A percentile compares a stretch with the other conserved stretches of the same genome.
Conservation (phyloP, 2,888 invertebrate species). For the Rhagonycha fulva region DNA sequence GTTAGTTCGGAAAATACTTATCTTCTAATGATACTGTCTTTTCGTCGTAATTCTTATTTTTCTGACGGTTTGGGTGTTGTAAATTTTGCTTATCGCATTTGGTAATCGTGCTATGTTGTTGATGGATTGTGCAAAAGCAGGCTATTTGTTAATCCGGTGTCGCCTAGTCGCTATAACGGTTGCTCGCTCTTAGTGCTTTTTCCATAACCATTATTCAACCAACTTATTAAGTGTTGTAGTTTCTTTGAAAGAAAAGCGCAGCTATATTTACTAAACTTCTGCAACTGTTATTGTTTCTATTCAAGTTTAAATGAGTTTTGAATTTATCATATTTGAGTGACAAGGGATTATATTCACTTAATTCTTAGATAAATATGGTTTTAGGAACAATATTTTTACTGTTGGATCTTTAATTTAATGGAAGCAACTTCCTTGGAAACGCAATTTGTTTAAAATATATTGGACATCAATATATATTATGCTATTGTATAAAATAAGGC, state of each 20-base stretch:
- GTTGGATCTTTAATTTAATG: neutral
- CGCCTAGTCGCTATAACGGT: conserved; percentile 19
- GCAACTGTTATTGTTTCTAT: conserved; percentile 35
- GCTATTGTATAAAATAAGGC: neutral
- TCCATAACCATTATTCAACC: conserved; percentile 19
- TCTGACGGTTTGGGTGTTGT: conserved; percentile 26
- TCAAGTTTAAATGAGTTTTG: conserved; percentile 40
- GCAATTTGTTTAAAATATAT: neutral
- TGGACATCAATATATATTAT: neutral
- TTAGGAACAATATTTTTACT: conserved; percentile 44
- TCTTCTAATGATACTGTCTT: conserved; percentile 32
- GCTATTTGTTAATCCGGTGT: conserved; percentile 30
- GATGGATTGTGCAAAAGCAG: conserved; percentile 26
- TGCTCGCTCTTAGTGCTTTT: conserved; percentile 17
- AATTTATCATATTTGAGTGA: conserved; percentile 38
- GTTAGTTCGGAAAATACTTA: neutral
- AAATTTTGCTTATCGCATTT: conserved; percentile 30
- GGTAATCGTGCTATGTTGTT: conserved; percentile 25
- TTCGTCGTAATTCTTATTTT: conserved; percentile 34
- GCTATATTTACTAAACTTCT: conserved; percentile 35
- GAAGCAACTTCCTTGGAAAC: neutral
- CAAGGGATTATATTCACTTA: conserved; percentile 39
- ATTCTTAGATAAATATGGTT: conserved; percentile 38
- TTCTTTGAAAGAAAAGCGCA: conserved; percentile 32
- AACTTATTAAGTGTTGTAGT: conserved; percentile 33